Conservation (phyloP, 2,797 vertebrate species). For the Pyrocephalus nanus region DNA sequence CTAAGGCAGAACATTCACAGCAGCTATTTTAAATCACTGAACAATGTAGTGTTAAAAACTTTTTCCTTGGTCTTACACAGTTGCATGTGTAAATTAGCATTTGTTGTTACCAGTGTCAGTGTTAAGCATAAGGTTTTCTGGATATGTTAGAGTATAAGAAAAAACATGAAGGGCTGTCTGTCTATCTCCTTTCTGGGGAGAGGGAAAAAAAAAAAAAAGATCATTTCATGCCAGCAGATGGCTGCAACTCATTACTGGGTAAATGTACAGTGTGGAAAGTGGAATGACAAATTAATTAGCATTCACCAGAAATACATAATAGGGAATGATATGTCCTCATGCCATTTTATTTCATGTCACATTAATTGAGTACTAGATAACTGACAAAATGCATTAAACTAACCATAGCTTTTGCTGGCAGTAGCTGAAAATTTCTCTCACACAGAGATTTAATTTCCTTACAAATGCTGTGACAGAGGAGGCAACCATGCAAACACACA, state of each 20-base stretch:
- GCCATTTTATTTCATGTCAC: slow-evolving; percentile 67
- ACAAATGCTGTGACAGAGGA: background rate
- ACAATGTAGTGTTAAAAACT: background rate
- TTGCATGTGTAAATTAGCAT: background rate
- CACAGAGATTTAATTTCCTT: slow-evolving; percentile 36
- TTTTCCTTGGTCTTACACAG: background rate
- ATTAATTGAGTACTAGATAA: slow-evolving; percentile 56
- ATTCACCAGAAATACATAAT: slow-evolving; percentile 57
- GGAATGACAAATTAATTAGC: slow-evolving; percentile 73
- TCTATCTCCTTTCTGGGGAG: slow-evolving; percentile 24
- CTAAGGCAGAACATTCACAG: background rate
- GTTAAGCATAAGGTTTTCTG: slow-evolving; percentile 44
- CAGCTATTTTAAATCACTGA: background rate
- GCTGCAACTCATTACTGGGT: slow-evolving; percentile 66
- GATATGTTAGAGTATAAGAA: background rate
- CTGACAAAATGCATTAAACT: slow-evolving; percentile 62
- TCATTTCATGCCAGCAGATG: slow-evolving; percentile 69
- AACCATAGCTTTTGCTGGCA: background rate
- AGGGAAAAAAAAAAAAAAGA: background rate
- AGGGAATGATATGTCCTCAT: slow-evolving; percentile 39
- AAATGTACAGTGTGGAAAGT: slow-evolving; percentile 46
- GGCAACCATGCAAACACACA: background rate
- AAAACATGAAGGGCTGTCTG: background rate
- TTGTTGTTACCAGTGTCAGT: slow-evolving; percentile 18
- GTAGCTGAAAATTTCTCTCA: slow-evolving; percentile 5